Conservation (phyloP, 2,888 invertebrate genomes). For the Petrolisthes cinctipes region DNA sequence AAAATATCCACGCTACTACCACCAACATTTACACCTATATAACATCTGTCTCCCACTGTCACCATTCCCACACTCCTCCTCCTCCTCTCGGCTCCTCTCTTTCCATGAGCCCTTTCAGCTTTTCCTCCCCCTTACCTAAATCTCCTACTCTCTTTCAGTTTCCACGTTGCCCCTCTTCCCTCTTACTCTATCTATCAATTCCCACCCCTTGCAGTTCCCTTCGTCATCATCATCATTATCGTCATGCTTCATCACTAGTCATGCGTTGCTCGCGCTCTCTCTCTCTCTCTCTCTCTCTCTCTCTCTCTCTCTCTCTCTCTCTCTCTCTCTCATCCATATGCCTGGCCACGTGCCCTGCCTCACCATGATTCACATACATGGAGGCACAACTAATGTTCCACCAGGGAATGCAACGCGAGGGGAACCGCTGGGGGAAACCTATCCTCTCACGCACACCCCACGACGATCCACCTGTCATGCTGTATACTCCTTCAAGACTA, state of each 20-base stretch:
- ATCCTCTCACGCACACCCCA: no score
- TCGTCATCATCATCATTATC: no score
- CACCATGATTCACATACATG: neutral
- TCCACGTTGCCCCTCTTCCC: neutral
- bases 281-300: constrained; percentile 4
- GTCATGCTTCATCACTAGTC: neutral
- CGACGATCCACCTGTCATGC: no score
- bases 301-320: neutral
- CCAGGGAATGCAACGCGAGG: neutral
- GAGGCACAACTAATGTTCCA: neutral
- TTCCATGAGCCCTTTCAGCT: neutral
- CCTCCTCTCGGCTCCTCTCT: neutral
- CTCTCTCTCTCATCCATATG: constrained; percentile 2
- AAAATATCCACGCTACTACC: neutral
- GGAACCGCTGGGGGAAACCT: no score
- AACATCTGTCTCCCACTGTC: constrained; percentile 10
- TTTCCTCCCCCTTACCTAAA: neutral
- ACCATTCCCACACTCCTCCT: neutral
- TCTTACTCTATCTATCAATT: neutral
- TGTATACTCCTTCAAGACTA: no score
- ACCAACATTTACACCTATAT: neutral
- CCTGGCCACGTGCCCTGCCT: neutral
- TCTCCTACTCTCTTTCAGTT: neutral
- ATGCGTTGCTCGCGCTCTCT: neutral
- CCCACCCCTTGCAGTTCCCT: neutral